Evolutionary conservation across 2,888 invertebrate species (phyloP).

Genomic region (Synanthedon andrenaeformis): DNA sequence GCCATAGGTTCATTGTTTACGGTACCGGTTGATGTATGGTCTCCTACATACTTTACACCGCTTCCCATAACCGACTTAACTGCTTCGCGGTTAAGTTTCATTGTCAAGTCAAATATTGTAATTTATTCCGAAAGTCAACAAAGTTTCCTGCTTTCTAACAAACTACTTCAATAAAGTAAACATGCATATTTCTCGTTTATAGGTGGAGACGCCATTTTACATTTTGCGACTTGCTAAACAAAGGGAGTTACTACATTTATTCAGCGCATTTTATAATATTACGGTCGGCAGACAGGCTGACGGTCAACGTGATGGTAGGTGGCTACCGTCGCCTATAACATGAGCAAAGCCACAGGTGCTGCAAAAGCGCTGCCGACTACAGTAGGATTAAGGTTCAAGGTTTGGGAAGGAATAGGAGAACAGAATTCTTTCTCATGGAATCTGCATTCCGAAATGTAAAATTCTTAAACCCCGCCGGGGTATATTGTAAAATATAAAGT

Average conservation of each 20-base stretch:
- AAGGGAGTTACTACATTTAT: neutral
- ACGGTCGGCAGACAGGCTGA: no score
- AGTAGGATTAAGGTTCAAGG: no score
- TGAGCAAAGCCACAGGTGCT: no score
- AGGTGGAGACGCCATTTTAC: constrained; percentile 14
- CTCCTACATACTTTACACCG: constrained; percentile 22
- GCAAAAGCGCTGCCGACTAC: no score
- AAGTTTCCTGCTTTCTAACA: constrained; percentile 20
- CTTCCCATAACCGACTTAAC: constrained; percentile 16
- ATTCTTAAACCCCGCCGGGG: no score
- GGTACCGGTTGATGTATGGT: constrained; percentile 28
- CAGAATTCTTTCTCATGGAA: no score
- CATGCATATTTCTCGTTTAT: constrained; percentile 19
- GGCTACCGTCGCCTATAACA: no score
- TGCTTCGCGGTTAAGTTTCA: constrained; percentile 21
- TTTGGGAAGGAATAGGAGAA: no score
- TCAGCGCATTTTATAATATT: no score
- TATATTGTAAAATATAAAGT: no score
- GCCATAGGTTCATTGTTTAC: constrained; percentile 26
- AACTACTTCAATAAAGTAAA: constrained; percentile 13
- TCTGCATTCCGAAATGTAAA: no score
- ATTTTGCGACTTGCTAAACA: constrained; percentile 21
- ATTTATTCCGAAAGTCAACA: constrained; percentile 33
- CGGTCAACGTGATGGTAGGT: no score
- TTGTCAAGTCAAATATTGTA: constrained; percentile 36